Conservation (phyloP, 2,888 invertebrate genomes). For the Esperia sulphurella region DNA sequence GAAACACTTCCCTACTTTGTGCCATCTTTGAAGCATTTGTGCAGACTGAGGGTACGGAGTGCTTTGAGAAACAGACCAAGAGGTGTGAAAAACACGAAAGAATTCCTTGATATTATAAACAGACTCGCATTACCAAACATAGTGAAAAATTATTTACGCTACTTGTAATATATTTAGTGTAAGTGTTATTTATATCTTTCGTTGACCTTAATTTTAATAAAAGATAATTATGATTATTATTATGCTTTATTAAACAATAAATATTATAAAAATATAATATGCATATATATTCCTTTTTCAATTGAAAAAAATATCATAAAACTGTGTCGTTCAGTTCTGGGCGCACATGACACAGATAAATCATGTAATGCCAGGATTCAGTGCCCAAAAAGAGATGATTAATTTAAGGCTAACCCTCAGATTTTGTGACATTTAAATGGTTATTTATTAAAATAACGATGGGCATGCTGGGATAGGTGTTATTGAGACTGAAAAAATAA, state of each 20-base stretch:
- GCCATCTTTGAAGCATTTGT: conserved; percentile 53
- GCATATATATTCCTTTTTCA: neutral
- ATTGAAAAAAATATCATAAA: too few relatives aligned
- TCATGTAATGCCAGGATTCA: too few relatives aligned
- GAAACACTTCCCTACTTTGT: conserved; percentile 35
- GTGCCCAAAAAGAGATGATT: too few relatives aligned
- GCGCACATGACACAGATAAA: too few relatives aligned
- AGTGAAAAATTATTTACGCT: conserved; percentile 51
- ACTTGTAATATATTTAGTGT: conserved; percentile 23
- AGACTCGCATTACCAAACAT: conserved; percentile 42
- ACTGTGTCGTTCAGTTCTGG: too few relatives aligned
- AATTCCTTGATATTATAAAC: conserved; percentile 41
- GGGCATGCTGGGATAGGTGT: too few relatives aligned
- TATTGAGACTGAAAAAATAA: too few relatives aligned
- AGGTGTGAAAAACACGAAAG: conserved; percentile 34
- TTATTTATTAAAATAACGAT: too few relatives aligned
- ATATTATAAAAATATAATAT: neutral
- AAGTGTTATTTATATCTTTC: conserved; percentile 7
- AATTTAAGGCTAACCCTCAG: too few relatives aligned
- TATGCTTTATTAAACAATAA: neutral
- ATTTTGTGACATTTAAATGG: too few relatives aligned
- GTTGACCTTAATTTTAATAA: conserved; percentile 9
- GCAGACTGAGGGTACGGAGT: conserved; percentile 47
- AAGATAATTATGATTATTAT: neutral
- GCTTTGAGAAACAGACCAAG: conserved; percentile 27